These are phyloP conservation scores for Drosophila nr. perissopoda DNA, from an alignment of 2,888 invertebrate genomes.

Conservation along the genomic window DNA sequence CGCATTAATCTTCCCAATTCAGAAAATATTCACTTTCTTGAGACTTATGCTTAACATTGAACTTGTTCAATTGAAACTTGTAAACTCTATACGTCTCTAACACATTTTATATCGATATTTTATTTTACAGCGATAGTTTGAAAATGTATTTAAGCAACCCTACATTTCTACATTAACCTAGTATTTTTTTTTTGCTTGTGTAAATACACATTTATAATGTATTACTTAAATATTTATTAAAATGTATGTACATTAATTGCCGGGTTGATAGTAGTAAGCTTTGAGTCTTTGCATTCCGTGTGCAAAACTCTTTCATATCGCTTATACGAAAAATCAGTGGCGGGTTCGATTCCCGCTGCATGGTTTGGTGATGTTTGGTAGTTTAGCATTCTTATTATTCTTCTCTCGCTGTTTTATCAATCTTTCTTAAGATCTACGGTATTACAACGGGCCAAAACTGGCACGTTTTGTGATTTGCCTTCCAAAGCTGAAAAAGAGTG, in stretches of 20 bases:
- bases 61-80: constrained; percentile 21
- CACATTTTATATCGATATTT: constrained; percentile 5
- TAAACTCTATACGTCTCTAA: background rate
- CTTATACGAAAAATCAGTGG: no score
- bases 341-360: no score
- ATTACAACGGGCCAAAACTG: no score
- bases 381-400: no score
- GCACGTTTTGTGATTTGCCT: background rate
- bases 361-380: no score
- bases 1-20: constrained; percentile 9
- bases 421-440: no score
- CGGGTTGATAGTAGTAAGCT: no score
- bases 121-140: background rate
- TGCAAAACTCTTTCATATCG: no score
- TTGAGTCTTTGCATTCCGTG: no score
- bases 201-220: background rate
- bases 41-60: constrained; percentile 14
- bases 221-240: background rate
- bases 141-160: background rate
- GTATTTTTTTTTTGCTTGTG: background rate
- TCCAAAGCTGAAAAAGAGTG: background rate
- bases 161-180: background rate
- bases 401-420: no score
- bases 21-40: constrained; percentile 25
- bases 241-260: background rate